phyloP scores from a whole-genome alignment of 2,797 vertebrate genomes.

The Scyliorhinus canicula region DNA sequence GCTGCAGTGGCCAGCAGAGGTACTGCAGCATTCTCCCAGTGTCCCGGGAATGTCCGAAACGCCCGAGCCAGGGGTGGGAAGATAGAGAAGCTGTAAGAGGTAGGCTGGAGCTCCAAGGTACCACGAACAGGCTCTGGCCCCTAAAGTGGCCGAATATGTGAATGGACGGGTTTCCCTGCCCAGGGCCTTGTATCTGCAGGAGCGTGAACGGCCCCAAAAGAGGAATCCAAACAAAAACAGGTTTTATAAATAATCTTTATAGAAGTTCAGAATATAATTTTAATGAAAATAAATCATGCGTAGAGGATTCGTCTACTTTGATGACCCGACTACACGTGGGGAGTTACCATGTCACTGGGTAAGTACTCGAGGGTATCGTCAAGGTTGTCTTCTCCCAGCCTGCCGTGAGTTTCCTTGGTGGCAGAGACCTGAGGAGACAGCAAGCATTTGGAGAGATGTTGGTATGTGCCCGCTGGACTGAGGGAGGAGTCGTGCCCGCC shows the following conservation, averaged over 20 bases:
- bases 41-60: no score
- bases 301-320: neutral
- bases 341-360: no score
- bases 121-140: no score
- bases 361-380: neutral
- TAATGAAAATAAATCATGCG: neutral
- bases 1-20: no score
- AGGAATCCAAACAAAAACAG: neutral
- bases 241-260: neutral
- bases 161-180: no score
- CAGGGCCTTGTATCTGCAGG: no score
- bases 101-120: no score
- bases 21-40: no score
- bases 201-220: no score
- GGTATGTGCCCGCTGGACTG: neutral
- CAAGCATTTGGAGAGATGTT: neutral
- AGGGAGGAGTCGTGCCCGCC: neutral
- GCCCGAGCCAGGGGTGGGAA: no score
- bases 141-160: no score
- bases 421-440: slow-evolving; percentile 16
- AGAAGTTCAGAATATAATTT: neutral
- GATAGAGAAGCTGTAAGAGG: no score
- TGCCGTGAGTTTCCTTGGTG: neutral
- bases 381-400: neutral
- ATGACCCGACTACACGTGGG: neutral